Evolutionary conservation across 2,797 vertebrate species (phyloP), one percentile per base, ranked within the genome.

Genomic region (Takifugu rubripes): DNA sequence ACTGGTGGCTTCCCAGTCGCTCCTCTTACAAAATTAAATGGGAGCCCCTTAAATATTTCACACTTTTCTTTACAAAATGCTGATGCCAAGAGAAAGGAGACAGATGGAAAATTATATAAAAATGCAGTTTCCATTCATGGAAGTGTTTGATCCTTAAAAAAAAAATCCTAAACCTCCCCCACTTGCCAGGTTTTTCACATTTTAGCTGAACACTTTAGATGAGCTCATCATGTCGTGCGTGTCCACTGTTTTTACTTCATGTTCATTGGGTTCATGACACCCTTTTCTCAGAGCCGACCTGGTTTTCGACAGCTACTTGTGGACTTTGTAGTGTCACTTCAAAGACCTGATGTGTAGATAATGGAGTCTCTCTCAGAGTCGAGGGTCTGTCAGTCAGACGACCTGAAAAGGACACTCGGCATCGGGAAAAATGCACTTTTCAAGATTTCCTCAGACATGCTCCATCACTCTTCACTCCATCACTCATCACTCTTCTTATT

Each of bases 101-200:
- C 36, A 47, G 61, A 25, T 40, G 54, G 33, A 52, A 63, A 56
- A 42, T 31, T 43, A 24, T 60, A 66, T 52, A 61, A 57, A 33
- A 62, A 53, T 50, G 12, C 53, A 51, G 54, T 64, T 49, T 59
- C 15, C 63, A 62, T 66, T 77, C 65, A 75, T 59, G 25, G 31
- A 68, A 55, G 60, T 70, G 66, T 54, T 65, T 61, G 48, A 66
- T 48, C 48, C 33, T 65, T 48, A 33, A 50, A 57, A 72, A 68
- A 75, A 33, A 54, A 62, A 59, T 3, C 52, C 50, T 74, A 58
- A 86, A 63, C 79, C 78, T 72, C 78, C 79, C 79, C 76, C 81
- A 59, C 70, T 77, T 7, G 36, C 36, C 12, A 40, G 10, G 10
- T 40, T 40, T 40, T 40, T 40, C 36, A 40, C 36, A 40, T 27